Base-by-base conservation (phyloP, 2,797 vertebrate genomes). In the Tachyglossus aculeatus region DNA sequence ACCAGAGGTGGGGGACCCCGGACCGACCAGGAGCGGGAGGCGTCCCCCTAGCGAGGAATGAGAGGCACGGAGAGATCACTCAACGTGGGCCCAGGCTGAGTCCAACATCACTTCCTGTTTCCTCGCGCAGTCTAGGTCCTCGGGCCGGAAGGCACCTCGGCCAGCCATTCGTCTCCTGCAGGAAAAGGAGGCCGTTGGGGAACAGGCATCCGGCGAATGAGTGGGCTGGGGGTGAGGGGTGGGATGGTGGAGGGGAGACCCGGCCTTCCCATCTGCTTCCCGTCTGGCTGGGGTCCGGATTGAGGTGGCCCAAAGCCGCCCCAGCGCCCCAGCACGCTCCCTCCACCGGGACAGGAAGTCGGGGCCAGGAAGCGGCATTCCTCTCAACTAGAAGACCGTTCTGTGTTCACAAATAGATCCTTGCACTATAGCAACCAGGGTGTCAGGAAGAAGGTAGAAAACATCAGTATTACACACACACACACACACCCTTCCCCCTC, bases 401-500 rank as follows among this genome's bases (percentile, higher is more conserved):
- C 85, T 86, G 79, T 59, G 83, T 88, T 89, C 90, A 91, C 90
- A 91, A 91, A 93, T 80, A 91, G 86, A 90, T 87, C 85, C 51
- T 74, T 27, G 78, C 67, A 66, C 88, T 91, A 87, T 88, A 88
- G 91, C 88, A 92, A 92, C 90, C 86, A 86, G 87, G 67, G 86
- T 88, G 82, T 86, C 76, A 75, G 62, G 80, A 88, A 83, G 81
- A 89, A 89, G 71, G 70, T 78, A 86, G 79, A 86, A 78, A 50
- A 63, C 63, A 77, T 47, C 61, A 64, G 65, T 67, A 65, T 74
- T 79, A 87, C 77, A 71, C 73, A 70, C 67, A 73, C 74, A 77
- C n/a, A 24, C 24, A 32, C 31, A 25, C 5, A 34, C 24, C n/a
- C n/a, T n/a, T n/a, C n/a, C n/a, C n/a, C n/a, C n/a, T n/a, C n/a